phyloP scores from a whole-genome alignment of 1,140 invertebrate genomes.

The Drosophila melanica region DNA sequence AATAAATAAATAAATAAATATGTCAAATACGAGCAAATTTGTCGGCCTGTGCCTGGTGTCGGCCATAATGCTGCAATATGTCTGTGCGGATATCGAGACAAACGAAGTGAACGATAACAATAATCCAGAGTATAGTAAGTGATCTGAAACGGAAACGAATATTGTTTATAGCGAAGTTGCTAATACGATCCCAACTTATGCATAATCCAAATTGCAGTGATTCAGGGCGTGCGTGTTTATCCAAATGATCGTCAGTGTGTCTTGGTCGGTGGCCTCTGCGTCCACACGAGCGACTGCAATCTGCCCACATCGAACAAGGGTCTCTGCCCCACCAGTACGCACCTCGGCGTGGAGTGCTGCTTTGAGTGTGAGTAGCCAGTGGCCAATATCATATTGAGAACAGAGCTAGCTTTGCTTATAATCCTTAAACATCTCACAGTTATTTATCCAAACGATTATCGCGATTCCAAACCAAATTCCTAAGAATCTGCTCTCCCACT shows the following conservation, averaged over 20 bases:
- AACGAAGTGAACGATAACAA: constrained; percentile 64
- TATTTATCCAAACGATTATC: constrained; percentile 32
- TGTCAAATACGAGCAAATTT: constrained; percentile 53
- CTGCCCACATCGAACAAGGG: constrained; percentile 67
- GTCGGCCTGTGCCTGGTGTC: constrained; percentile 59
- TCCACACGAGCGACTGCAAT: constrained; percentile 69
- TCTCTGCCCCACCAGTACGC: constrained; percentile 74
- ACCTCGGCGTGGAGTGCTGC: constrained; percentile 82
- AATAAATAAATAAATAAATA: constrained; percentile 20
- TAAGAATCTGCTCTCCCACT: too few relatives aligned
- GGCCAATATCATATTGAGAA: background rate
- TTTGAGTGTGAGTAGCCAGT: constrained; percentile 79
- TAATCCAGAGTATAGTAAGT: constrained; percentile 64
- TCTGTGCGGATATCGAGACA: constrained; percentile 58
- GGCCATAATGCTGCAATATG: constrained; percentile 48
- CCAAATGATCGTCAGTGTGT: constrained; percentile 74
- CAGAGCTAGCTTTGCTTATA: constrained; percentile 4
- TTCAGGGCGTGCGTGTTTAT: constrained; percentile 75
- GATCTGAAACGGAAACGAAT: background rate
- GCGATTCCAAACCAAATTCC: constrained; percentile 14
- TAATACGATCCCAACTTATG: too few relatives aligned
- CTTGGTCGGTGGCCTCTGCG: constrained; percentile 78
- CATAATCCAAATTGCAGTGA: constrained; percentile 40
- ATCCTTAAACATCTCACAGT: constrained; percentile 29
- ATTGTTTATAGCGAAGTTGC: background rate